These are phyloP conservation scores for Anoplius nigerrimus DNA, from an alignment of 2,888 invertebrate species.

Conservation along the genomic window DNA sequence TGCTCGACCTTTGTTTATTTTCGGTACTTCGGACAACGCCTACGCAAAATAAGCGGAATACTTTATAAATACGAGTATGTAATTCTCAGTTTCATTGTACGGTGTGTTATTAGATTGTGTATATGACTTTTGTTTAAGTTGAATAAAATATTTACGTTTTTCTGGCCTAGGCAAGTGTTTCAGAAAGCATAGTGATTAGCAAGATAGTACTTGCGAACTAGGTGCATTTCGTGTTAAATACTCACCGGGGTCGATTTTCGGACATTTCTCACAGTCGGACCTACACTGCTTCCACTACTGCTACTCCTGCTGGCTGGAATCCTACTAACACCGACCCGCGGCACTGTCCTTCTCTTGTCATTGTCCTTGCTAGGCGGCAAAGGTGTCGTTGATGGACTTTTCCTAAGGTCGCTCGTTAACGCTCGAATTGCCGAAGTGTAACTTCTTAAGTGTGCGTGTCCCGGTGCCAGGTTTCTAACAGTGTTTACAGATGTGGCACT, in stretches of 20 bases:
- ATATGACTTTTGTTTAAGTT: too few relatives aligned
- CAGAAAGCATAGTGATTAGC: too few relatives aligned
- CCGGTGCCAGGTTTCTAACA: constrained; percentile 82
- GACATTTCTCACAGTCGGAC: constrained; percentile 71
- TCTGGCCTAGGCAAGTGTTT: too few relatives aligned
- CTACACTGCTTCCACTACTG: constrained; percentile 79
- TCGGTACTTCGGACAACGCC: constrained; percentile 43
- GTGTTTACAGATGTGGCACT: constrained; percentile 88
- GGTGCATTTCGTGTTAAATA: not conserved
- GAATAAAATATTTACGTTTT: too few relatives aligned
- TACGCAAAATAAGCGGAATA: constrained; percentile 19
- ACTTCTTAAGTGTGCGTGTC: constrained; percentile 76
- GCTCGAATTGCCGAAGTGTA: constrained; percentile 77
- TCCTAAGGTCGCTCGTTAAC: constrained; percentile 72
- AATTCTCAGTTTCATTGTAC: too few relatives aligned
- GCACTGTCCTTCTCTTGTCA: constrained; percentile 66
- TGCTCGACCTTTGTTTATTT: constrained; percentile 26
- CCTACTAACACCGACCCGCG: constrained; percentile 64
- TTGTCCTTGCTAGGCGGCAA: constrained; percentile 42
- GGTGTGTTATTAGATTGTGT: too few relatives aligned
- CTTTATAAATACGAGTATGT: too few relatives aligned
- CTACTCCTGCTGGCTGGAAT: constrained; percentile 79
- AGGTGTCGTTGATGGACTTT: constrained; percentile 50
- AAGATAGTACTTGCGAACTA: too few relatives aligned
- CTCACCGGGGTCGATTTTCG: constrained; percentile 54